A percentile compares a stretch with the other conserved stretches of the same genome.
These are phyloP conservation scores for Xestobium rufovillosum DNA, from an alignment of 2,888 invertebrate genomes.

Conservation along the genomic window DNA sequence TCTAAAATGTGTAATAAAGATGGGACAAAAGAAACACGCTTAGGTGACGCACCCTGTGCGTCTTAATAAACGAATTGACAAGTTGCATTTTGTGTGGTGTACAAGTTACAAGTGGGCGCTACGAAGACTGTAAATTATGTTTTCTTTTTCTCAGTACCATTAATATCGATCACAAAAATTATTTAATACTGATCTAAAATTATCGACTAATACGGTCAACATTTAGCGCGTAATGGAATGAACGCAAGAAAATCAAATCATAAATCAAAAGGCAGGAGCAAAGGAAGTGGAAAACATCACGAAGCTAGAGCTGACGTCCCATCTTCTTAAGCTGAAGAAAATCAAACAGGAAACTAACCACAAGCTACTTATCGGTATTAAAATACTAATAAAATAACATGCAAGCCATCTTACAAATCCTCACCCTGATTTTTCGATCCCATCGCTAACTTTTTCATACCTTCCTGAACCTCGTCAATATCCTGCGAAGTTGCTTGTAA, in stretches of 20 bases:
- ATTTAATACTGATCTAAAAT: too few species aligned
- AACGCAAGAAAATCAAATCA: conserved; percentile 26
- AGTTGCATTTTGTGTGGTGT: too few species aligned
- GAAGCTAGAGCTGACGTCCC: conserved; percentile 42
- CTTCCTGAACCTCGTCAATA: conserved; percentile 65
- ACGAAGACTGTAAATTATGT: too few species aligned
- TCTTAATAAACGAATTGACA: too few species aligned
- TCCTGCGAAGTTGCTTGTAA: conserved; percentile 60
- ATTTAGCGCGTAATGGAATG: too few species aligned
- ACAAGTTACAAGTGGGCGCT: too few species aligned
- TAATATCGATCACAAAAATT: too few species aligned
- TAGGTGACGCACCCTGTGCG: too few species aligned
- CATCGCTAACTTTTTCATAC: conserved; percentile 63
- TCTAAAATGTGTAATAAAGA: too few species aligned
- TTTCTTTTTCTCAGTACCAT: too few species aligned
- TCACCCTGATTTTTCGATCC: conserved; percentile 48
- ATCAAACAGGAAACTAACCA: conserved; percentile 44
- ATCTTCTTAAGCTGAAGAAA: conserved; percentile 56
- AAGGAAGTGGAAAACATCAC: conserved; percentile 38
- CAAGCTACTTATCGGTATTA: conserved; percentile 15
- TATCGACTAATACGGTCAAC: too few species aligned
- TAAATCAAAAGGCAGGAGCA: conserved; percentile 26
- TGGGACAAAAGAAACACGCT: too few species aligned
- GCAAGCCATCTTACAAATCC: conserved; percentile 22
- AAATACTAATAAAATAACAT: conserved; percentile 1